phyloP scores from a whole-genome alignment of 1,140 invertebrate genomes.

The Zaprionus taronus region DNA sequence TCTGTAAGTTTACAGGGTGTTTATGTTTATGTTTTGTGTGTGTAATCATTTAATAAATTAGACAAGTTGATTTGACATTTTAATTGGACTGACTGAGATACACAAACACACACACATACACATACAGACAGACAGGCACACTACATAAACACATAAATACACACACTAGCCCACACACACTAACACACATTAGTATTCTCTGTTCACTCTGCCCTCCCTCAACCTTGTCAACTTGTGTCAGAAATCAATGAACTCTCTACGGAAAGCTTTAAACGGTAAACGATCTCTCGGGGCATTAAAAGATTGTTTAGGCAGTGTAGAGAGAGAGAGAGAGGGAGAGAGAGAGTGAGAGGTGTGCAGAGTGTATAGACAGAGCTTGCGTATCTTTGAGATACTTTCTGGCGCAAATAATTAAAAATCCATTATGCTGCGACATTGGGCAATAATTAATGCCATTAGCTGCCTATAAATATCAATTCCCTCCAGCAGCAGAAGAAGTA shows the following conservation, averaged over 20 bases:
- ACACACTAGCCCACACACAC: not conserved
- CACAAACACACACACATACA: slow-evolving; percentile 11
- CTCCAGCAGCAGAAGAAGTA: not conserved
- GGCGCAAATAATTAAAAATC: slow-evolving; percentile 67
- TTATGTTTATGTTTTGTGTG: slow-evolving; percentile 42
- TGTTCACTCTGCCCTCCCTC: not conserved
- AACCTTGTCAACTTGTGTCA: slow-evolving; percentile 37
- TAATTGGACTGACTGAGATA: slow-evolving; percentile 72
- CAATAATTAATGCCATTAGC: slow-evolving; percentile 56
- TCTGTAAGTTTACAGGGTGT: slow-evolving; percentile 54
- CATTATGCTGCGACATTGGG: slow-evolving; percentile 51
- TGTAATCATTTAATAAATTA: slow-evolving; percentile 77
- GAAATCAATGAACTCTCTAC: slow-evolving; percentile 75
- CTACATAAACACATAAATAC: slow-evolving; percentile 2
- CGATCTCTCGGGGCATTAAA: slow-evolving; percentile 68
- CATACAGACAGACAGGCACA: slow-evolving; percentile 22
- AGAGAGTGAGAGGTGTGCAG: not conserved
- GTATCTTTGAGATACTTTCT: slow-evolving; percentile 21
- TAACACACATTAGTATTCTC: not conserved
- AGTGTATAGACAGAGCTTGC: not conserved
- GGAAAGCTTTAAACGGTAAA: slow-evolving; percentile 54
- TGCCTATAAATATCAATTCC: slow-evolving; percentile 61
- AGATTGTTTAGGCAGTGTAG: slow-evolving; percentile 21
- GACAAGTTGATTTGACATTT: slow-evolving; percentile 78
- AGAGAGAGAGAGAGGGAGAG: not conserved